Conservation (phyloP, 1,140 invertebrate genomes). For the Euura saliciscinereae region DNA sequence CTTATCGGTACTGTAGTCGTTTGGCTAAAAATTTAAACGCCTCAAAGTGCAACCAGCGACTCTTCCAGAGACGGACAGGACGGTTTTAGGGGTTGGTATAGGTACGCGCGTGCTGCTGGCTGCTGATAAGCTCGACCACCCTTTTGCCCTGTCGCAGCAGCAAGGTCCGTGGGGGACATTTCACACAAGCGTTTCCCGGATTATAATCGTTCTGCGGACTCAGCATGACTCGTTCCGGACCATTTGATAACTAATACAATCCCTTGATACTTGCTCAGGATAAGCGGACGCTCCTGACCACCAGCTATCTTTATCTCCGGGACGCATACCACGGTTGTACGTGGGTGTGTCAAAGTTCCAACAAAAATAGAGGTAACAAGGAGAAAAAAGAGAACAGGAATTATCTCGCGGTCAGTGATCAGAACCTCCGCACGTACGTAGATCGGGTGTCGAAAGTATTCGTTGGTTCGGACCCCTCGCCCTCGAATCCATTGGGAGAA, state of each 20-base stretch:
- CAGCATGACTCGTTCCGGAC: background rate
- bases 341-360: too few species aligned
- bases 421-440: background rate
- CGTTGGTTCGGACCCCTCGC: background rate
- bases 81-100: background rate
- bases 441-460: background rate
- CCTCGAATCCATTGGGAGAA: background rate
- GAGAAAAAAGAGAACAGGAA: too few species aligned
- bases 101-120: background rate
- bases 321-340: too few species aligned
- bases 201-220: conserved; percentile 5
- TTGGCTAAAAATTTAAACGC: too few species aligned
- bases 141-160: background rate
- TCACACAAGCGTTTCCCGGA: background rate
- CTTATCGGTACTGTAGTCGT: too few species aligned
- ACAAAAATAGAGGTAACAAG: too few species aligned
- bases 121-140: background rate
- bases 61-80: too few species aligned
- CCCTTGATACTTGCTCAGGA: background rate
- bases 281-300: background rate
- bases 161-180: background rate
- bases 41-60: too few species aligned
- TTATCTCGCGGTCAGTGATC: too few species aligned
- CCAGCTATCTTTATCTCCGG: background rate
- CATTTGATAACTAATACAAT: conserved; percentile 4